phyloP scores from a whole-genome alignment of 1,140 invertebrate genomes.

The Mamestra configurata region DNA sequence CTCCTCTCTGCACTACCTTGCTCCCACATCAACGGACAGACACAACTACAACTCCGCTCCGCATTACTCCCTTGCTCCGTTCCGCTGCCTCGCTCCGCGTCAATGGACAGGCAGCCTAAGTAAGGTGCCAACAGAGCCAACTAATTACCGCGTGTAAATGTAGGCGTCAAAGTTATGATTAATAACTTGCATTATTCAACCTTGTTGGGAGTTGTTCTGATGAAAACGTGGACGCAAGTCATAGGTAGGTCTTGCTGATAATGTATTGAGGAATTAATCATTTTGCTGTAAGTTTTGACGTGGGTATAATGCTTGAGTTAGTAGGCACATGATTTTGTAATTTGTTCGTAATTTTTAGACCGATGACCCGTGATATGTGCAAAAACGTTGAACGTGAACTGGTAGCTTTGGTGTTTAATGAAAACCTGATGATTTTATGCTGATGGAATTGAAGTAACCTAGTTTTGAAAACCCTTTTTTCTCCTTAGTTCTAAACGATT shows the following conservation, averaged over 20 bases:
- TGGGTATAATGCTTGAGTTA: neutral
- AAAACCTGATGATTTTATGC: too few relatives aligned
- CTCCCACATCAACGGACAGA: too few relatives aligned
- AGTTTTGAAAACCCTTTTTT: too few relatives aligned
- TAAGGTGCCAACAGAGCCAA: constrained; percentile 25
- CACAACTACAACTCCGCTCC: too few relatives aligned
- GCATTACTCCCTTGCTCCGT: too few relatives aligned
- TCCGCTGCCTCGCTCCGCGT: too few relatives aligned
- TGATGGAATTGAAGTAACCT: too few relatives aligned
- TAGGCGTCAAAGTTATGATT: constrained; percentile 55
- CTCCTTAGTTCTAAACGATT: too few relatives aligned
- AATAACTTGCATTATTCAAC: constrained; percentile 45
- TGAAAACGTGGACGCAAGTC: constrained; percentile 28
- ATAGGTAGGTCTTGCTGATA: neutral
- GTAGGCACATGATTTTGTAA: neutral
- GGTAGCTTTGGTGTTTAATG: too few relatives aligned
- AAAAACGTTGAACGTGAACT: too few relatives aligned
- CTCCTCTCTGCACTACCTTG: too few relatives aligned
- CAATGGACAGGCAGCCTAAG: too few relatives aligned
- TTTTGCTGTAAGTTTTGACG: constrained; percentile 31
- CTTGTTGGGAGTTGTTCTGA: neutral
- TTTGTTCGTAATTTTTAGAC: neutral
- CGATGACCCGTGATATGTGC: neutral
- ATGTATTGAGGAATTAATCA: constrained; percentile 17
- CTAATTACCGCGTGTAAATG: constrained; percentile 57